These are phyloP conservation scores for Conus ventricosus DNA, from an alignment of 1,140 invertebrate genomes.

Conservation along the genomic window DNA sequence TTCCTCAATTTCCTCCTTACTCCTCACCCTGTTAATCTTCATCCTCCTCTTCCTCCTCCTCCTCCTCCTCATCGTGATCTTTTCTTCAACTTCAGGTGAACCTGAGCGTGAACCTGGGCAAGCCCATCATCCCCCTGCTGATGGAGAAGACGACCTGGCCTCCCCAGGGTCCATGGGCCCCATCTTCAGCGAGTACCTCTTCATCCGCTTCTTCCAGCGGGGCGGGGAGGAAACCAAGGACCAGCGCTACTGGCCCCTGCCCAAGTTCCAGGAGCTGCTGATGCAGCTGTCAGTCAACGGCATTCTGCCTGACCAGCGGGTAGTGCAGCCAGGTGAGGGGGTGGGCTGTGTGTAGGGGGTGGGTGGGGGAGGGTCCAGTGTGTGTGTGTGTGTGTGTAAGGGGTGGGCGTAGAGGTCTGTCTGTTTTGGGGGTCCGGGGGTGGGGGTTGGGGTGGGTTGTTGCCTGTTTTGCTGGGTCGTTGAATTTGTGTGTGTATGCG, in stretches of 20 bases:
- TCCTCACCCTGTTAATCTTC: too few species aligned
- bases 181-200: slow-evolving; percentile 72
- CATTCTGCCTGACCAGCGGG: slow-evolving; percentile 49
- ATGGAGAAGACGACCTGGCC: slow-evolving; percentile 70
- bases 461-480: not conserved
- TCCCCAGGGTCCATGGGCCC: slow-evolving; percentile 71
- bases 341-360: not conserved
- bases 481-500: not conserved
- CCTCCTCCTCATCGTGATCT: too few species aligned
- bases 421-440: too few species aligned
- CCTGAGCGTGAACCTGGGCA: slow-evolving; percentile 63
- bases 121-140: slow-evolving; percentile 68
- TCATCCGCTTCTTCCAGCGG: slow-evolving; percentile 59
- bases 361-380: too few species aligned
- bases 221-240: slow-evolving; percentile 54
- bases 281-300: slow-evolving; percentile 64
- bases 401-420: too few species aligned
- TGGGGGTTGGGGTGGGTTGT: not conserved
- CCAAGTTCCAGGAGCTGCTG: slow-evolving; percentile 67
- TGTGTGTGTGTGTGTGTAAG: too few species aligned
- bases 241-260: slow-evolving; percentile 62
- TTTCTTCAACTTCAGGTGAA: slow-evolving; percentile 58
- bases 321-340: slow-evolving; percentile 48
- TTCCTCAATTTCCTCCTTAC: too few species aligned
- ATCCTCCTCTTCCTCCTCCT: too few species aligned